phyloP scores from a whole-genome alignment of 2,113 vertebrate genomes.

The Polyodon spathula region DNA sequence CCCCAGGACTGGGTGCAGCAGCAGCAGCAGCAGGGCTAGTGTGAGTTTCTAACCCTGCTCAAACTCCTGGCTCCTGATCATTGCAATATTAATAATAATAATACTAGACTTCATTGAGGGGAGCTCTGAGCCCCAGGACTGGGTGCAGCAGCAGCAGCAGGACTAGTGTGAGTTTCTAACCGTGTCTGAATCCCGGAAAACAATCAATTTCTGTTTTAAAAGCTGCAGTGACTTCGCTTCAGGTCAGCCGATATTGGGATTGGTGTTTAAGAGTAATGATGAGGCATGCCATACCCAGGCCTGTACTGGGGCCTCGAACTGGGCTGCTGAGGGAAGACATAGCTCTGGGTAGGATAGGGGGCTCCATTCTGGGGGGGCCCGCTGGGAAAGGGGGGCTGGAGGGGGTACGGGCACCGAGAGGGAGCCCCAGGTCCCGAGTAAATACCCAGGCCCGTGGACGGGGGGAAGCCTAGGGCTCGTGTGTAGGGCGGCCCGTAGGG shows the following conservation, averaged over 20 bases:
- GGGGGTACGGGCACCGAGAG: slow-evolving; percentile 51
- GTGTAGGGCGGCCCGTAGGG: slow-evolving; percentile 34
- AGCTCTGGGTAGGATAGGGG: slow-evolving; percentile 50
- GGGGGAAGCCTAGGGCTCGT: slow-evolving; percentile 37
- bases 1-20: too few species aligned
- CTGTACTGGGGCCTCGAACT: slow-evolving; percentile 48
- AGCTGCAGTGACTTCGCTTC: neutral
- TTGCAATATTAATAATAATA: too few species aligned
- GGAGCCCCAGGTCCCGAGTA: slow-evolving; percentile 20
- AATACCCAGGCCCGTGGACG: slow-evolving; percentile 43
- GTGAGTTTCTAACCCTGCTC: too few species aligned
- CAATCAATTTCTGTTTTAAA: slow-evolving; percentile 8
- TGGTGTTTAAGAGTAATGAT: slow-evolving; percentile 55
- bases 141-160: too few species aligned
- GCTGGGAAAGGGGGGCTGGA: slow-evolving; percentile 47
- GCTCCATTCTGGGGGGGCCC: slow-evolving; percentile 53
- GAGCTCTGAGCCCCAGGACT: too few species aligned
- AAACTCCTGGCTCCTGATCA: too few species aligned
- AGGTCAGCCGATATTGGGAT: too few species aligned
- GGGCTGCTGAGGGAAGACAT: slow-evolving; percentile 54
- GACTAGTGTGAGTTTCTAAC: too few species aligned
- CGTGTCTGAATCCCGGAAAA: slow-evolving; percentile 25
- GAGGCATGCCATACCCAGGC: slow-evolving; percentile 57
- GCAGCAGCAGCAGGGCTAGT: too few species aligned
- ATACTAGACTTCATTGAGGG: too few species aligned